Percentiles rank a stretch among this genome's conserved stretches.
phyloP scores from a whole-genome alignment of 1,140 invertebrate genomes.

The Meloidogyne chitwoodi region DNA sequence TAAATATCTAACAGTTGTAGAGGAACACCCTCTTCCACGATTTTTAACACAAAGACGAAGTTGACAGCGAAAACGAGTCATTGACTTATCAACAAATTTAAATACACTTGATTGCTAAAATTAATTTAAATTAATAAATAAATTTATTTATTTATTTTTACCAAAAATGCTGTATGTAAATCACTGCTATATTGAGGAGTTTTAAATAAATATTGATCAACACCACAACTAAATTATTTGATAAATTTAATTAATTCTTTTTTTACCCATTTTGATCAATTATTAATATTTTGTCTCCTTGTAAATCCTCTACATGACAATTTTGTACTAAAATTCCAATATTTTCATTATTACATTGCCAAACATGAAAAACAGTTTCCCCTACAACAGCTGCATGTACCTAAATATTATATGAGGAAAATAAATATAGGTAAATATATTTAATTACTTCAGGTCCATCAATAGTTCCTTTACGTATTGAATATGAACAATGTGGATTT shows the following conservation, averaged over 20 bases:
- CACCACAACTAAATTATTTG: conserved; percentile 47
- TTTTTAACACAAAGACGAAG: conserved; percentile 58
- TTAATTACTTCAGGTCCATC: conserved; percentile 47
- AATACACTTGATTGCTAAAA: conserved; percentile 58
- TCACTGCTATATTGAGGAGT: conserved; percentile 54
- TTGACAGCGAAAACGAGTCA: conserved; percentile 57
- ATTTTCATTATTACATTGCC: conserved; percentile 53
- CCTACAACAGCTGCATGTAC: conserved; percentile 47
- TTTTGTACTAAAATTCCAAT: conserved; percentile 58
- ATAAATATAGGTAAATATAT: neutral
- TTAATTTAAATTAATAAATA: neutral
- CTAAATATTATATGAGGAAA: neutral
- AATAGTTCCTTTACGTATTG: conserved; percentile 54
- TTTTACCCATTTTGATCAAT: conserved; percentile 58
- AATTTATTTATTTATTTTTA: neutral
- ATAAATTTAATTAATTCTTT: neutral
- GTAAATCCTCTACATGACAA: conserved; percentile 56
- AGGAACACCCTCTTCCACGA: conserved; percentile 48
- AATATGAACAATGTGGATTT: conserved; percentile 53
- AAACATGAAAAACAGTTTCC: conserved; percentile 55
- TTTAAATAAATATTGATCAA: conserved; percentile 54
- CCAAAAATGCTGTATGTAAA: conserved; percentile 50
- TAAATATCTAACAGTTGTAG: conserved; percentile 43
- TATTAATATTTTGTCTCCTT: conserved; percentile 56
- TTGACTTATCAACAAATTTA: conserved; percentile 60